Evolutionary conservation across 2,797 vertebrate genomes (phyloP), one percentile per base, ranked within the genome.

Genomic region (Discoglossus pictus): DNA sequence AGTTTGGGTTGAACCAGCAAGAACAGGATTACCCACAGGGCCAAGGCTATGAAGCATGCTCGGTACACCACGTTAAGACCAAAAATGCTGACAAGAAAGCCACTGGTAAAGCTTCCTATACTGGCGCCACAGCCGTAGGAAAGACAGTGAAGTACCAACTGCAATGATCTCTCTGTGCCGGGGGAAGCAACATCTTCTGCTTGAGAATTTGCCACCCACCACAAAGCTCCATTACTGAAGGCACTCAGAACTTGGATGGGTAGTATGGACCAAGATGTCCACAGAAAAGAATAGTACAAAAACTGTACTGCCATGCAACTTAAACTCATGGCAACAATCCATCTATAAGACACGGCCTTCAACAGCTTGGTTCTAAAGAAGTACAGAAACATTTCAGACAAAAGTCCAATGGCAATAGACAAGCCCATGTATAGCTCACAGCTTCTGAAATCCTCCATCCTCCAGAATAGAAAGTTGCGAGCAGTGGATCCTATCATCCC

Each of bases 391-490:
- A 86, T 72, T 64, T 94, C 92, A 0, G 87, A 88, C 15, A 95
- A 67, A 13, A 89, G 78, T 13, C 82, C 83, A 1, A 89, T 6
- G 0, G 89, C 76, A 0, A 94, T 79, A 0, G 82, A 77, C 38
- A 88, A 42, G 1, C 91, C 95, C 92, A 95, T 92, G 75, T 88
- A 90, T 39, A 94, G 80, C 79, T 95, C 90, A 0, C 68, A 62
- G 72, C 93, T 83, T 36, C 88, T 87, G 0, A 67, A 79, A 59
- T 95, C 93, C 79, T 92, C 75, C 93, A 96, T 94, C 82, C 92
- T 86, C 95, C 94, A 97, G 62, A 93, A 86, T 1, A 97, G 86
- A 58, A 96, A 97, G 83, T 92, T 89, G 6, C 91, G 88, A 31
- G 86, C 78, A 0, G 78, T 36, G 0, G 94, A 89, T 23, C 67